These are phyloP conservation scores for Halocaridina rubra DNA, from an alignment of 2,888 invertebrate genomes.

Conservation along the genomic window DNA sequence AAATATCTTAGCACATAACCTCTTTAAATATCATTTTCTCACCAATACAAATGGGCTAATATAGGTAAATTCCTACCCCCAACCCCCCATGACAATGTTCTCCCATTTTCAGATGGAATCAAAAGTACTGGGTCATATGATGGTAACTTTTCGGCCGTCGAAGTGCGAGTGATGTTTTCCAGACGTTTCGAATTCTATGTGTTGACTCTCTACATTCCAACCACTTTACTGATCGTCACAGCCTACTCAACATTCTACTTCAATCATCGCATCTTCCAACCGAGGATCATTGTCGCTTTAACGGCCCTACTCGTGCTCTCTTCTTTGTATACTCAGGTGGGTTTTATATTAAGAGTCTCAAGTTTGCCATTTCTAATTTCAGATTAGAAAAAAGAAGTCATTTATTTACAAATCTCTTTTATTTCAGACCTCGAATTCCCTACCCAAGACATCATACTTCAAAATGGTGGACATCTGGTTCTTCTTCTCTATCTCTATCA, in stretches of 20 bases:
- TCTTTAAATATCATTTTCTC: neutral
- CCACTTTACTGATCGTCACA: constrained; percentile 61
- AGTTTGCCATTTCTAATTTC: neutral
- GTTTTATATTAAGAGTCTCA: neutral
- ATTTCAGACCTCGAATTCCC: constrained; percentile 12
- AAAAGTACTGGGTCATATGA: neutral
- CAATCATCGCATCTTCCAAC: constrained; percentile 67
- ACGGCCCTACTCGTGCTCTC: constrained; percentile 55
- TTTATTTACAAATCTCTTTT: too few relatives aligned
- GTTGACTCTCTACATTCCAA: constrained; percentile 73
- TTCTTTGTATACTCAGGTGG: constrained; percentile 55
- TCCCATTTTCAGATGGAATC: constrained; percentile 9
- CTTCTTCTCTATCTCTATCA: constrained; percentile 29
- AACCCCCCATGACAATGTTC: neutral
- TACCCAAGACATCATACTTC: constrained; percentile 33
- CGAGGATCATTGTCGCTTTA: constrained; percentile 74
- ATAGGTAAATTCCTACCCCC: neutral
- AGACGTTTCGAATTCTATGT: constrained; percentile 57
- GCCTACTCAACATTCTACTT: constrained; percentile 57
- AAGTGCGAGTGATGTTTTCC: constrained; percentile 33
- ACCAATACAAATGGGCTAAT: neutral
- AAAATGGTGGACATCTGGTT: constrained; percentile 27
- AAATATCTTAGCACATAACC: neutral
- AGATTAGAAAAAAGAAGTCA: neutral
- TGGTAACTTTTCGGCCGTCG: constrained; percentile 40